Percentiles rank a stretch among this genome's conserved stretches.
These are phyloP conservation scores for Drosophila vallismaia DNA, from an alignment of 2,888 invertebrate species.

Conservation along the genomic window DNA sequence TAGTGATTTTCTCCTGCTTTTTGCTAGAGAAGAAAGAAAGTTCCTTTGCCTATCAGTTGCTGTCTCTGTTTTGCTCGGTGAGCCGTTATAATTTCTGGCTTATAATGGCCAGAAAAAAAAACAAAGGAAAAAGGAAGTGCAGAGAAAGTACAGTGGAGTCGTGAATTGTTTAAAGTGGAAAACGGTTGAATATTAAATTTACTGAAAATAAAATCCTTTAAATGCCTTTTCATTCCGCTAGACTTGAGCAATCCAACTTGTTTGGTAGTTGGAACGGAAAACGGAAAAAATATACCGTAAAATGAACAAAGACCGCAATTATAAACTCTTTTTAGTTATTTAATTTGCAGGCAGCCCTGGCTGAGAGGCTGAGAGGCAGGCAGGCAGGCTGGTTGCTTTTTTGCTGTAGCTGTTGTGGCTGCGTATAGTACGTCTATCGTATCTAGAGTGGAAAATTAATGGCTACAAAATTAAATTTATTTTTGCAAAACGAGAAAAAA, in stretches of 20 bases:
- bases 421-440: constrained; percentile 63
- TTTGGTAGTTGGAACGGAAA: neutral
- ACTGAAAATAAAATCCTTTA: no score
- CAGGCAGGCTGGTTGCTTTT: constrained; percentile 12
- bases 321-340: constrained; percentile 76
- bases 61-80: no score
- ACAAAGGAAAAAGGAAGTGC: no score
- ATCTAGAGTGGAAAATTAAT: constrained; percentile 80
- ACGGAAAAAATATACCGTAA: constrained; percentile 22
- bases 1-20: no score
- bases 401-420: constrained; percentile 11
- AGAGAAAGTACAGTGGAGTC: no score
- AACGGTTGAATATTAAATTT: no score
- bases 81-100: no score
- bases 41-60: no score
- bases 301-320: constrained; percentile 70
- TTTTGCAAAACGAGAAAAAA: constrained; percentile 64
- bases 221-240: constrained; percentile 1
- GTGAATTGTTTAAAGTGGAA: no score
- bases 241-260: constrained; percentile 8
- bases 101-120: no score
- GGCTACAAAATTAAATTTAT: constrained; percentile 80
- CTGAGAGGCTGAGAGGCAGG: constrained; percentile 19
- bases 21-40: no score
- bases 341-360: constrained; percentile 63